Percentiles rank a stretch among this genome's conserved stretches.
phyloP scores from a whole-genome alignment of 2,797 vertebrate species.

The Anisognathus igniventris region DNA sequence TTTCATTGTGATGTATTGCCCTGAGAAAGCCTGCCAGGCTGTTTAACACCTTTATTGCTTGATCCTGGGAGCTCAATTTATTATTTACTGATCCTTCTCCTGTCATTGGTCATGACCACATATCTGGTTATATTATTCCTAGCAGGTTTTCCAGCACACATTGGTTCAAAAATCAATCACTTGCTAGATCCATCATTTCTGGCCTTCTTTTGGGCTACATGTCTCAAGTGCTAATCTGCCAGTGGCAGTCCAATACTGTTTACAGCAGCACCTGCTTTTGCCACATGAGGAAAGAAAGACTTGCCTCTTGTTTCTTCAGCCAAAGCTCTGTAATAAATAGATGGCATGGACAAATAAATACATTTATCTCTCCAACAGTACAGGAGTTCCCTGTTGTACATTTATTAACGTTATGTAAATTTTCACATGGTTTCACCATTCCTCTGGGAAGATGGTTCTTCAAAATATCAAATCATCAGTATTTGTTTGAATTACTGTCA shows the following conservation, averaged over 20 bases:
- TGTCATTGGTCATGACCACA: background rate
- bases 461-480: background rate
- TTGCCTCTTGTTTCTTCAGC: background rate
- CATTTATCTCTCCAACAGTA: background rate
- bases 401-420: background rate
- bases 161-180: constrained; percentile 39
- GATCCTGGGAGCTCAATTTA: constrained; percentile 25
- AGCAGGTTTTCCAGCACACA: background rate
- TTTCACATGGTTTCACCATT: background rate
- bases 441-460: background rate
- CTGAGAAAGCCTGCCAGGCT: background rate
- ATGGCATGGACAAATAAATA: background rate
- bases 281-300: background rate
- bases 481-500: background rate
- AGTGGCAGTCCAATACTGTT: background rate
- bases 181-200: constrained; percentile 16
- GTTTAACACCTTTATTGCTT: constrained; percentile 19
- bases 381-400: background rate
- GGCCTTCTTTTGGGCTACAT: background rate
- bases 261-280: background rate
- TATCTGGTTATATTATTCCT: constrained; percentile 28
- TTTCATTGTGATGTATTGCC: background rate
- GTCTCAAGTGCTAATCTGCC: background rate
- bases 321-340: background rate
- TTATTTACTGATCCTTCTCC: constrained; percentile 26